Evolutionary conservation across 23 tunicate species (phyloP), one percentile per base, ranked within the genome.

Genomic region (Oikopleura dioica): DNA sequence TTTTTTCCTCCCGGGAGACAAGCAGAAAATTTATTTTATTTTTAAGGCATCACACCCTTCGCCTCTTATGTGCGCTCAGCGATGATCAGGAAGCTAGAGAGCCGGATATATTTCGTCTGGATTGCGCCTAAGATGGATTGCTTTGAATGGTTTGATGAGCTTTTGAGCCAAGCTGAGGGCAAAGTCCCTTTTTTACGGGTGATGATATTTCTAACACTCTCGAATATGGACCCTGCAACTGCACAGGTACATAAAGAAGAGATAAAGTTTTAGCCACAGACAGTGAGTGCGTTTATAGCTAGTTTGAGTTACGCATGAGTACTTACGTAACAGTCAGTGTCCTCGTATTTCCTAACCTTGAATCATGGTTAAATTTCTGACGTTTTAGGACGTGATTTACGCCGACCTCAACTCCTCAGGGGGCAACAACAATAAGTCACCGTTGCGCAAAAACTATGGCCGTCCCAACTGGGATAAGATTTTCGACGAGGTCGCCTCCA

Each of bases 121-220:
- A 94, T 94, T n/a, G 87, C 95, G 59, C 89, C 99, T 0, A 87
- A 94, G 38, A 79, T 78, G 16, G 84, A 94, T 59, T 94, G 95
- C 0, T 94, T 94, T 67, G 99, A 94, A 67, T 94, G 99, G 99
- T 94, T 94, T 59, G 99, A 94, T 0, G 99, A 94, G 59, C 79
- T 94, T 84, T 77, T 94, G 0, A 51, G 51, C 21, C 85, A 94
- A 36, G 69, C 86, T 12, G 99, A 94, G 68, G 81, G 78, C 31
- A 87, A 94, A 77, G 78, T 94, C 0, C 35, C 38, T 0, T 81
- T 86, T 51, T 81, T 35, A 0, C 87, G 95, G 72, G 30, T 31
- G 5, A 24, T 12, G 33, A 63, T 63, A 21, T 63, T 12, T 63
- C 33, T 63, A 28, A 63, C 72, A 23, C 2, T 63, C 30, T 63